Conservation (phyloP, 2,797 vertebrate species). For the Cyprinella venusta region DNA sequence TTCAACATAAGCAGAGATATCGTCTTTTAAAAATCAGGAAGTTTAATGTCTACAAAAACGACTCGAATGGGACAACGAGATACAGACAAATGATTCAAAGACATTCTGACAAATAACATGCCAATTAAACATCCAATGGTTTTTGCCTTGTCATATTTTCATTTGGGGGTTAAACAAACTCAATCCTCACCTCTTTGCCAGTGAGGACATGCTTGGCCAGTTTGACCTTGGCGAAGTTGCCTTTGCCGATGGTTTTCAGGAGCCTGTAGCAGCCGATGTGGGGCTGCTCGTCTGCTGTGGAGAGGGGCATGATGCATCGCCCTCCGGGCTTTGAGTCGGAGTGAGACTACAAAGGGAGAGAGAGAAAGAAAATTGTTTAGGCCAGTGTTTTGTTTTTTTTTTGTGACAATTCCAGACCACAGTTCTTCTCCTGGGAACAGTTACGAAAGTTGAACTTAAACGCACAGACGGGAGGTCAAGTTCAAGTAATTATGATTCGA, state of each 20-base stretch:
- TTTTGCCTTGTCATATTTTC: not conserved
- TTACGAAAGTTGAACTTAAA: conserved; percentile 13
- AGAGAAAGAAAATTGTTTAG: conserved; percentile 6
- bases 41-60: too few relatives aligned
- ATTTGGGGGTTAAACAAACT: not conserved
- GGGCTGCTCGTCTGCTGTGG: conserved; percentile 81
- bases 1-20: too few relatives aligned
- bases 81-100: not conserved
- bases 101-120: not conserved
- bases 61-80: too few relatives aligned
- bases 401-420: not conserved
- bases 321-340: conserved; percentile 77
- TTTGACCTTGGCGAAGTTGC: conserved; percentile 88
- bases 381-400: not conserved
- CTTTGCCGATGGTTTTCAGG: conserved; percentile 86
- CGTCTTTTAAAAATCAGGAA: too few relatives aligned
- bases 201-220: conserved; percentile 84
- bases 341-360: conserved; percentile 60
- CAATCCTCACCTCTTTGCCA: conserved; percentile 78
- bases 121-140: not conserved
- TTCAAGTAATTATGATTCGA: conserved; percentile 46
- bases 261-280: conserved; percentile 86
- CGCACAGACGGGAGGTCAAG: conserved; percentile 22
- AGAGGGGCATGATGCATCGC: conserved; percentile 81
- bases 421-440: conserved; percentile 9